phyloP scores from a whole-genome alignment of 2,797 vertebrate species.

The Sebastes miniatus region DNA sequence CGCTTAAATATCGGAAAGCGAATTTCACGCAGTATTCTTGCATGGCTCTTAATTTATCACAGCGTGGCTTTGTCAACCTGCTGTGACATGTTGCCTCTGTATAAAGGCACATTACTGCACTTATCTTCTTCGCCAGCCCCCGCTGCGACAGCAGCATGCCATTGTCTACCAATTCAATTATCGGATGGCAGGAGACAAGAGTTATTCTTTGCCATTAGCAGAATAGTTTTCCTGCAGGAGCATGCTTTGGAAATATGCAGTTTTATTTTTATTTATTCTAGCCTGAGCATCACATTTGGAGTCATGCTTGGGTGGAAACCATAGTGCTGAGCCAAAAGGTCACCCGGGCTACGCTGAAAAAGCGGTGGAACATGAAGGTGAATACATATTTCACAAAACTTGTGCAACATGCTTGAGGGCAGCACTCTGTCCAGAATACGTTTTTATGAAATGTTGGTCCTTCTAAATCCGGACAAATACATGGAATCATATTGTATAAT shows the following conservation, averaged over 20 bases:
- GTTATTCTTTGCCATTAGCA: constrained; percentile 50
- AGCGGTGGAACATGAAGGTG: background rate
- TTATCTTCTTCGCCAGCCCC: constrained; percentile 54
- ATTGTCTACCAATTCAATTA: constrained; percentile 66
- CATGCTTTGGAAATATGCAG: background rate
- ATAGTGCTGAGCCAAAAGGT: constrained; percentile 24
- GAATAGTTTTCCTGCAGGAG: constrained; percentile 25
- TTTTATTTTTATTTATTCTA: constrained; percentile 25
- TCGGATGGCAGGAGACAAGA: constrained; percentile 42
- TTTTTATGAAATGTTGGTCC: background rate
- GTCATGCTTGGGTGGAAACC: constrained; percentile 18
- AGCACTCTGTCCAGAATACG: background rate
- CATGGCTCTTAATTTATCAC: constrained; percentile 43
- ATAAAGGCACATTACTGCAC: constrained; percentile 49
- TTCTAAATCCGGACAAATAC: background rate
- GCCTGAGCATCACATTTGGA: constrained; percentile 3
- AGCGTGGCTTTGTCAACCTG: constrained; percentile 29
- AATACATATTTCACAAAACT: constrained; percentile 8
- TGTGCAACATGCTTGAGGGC: background rate
- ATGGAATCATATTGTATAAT: background rate
- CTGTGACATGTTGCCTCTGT: constrained; percentile 37
- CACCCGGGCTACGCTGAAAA: background rate
- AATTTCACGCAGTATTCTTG: constrained; percentile 17
- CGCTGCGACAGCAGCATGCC: constrained; percentile 47
- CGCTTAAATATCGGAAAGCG: constrained; percentile 17